phyloP scores from a whole-genome alignment of 1,140 invertebrate species.

The Saccostrea glomerata region DNA sequence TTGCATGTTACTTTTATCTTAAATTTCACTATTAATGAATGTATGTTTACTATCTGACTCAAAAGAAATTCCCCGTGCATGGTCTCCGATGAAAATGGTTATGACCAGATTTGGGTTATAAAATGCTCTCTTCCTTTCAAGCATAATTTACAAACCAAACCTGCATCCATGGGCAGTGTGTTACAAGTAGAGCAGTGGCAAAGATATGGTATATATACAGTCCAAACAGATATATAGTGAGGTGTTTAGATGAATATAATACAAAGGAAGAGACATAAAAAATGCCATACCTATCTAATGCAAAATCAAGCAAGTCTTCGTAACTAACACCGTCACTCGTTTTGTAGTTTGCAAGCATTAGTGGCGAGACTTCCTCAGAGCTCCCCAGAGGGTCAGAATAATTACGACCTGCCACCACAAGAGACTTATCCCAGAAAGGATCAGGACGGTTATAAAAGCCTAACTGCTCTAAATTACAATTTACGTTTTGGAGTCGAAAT shows the following conservation, averaged over 20 bases:
- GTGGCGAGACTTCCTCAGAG: conserved; percentile 68
- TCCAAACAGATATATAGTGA: neutral
- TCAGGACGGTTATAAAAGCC: conserved; percentile 74
- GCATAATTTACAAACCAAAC: conserved; percentile 23
- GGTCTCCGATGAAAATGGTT: neutral
- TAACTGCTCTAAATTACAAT: conserved; percentile 71
- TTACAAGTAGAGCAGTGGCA: conserved; percentile 27
- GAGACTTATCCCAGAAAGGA: conserved; percentile 73
- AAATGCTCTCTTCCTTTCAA: conserved; percentile 13
- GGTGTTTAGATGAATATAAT: conserved; percentile 17
- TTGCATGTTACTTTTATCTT: neutral
- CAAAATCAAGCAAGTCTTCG: conserved; percentile 94
- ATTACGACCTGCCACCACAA: conserved; percentile 65
- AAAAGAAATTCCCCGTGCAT: conserved; percentile 28
- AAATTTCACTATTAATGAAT: too few species aligned
- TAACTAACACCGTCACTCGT: conserved; percentile 88
- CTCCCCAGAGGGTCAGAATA: conserved; percentile 58
- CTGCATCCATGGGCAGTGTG: conserved; percentile 5
- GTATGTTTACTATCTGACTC: neutral
- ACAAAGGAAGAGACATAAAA: conserved; percentile 54
- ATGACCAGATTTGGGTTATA: conserved; percentile 8
- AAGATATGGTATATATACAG: neutral
- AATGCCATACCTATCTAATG: conserved; percentile 83
- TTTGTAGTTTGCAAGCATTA: conserved; percentile 74
- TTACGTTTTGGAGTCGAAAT: conserved; percentile 64